Percentiles rank a stretch among this genome's conserved stretches.
Conservation (phyloP, 2,797 vertebrate genomes). For the Gorsachius magnificus region DNA sequence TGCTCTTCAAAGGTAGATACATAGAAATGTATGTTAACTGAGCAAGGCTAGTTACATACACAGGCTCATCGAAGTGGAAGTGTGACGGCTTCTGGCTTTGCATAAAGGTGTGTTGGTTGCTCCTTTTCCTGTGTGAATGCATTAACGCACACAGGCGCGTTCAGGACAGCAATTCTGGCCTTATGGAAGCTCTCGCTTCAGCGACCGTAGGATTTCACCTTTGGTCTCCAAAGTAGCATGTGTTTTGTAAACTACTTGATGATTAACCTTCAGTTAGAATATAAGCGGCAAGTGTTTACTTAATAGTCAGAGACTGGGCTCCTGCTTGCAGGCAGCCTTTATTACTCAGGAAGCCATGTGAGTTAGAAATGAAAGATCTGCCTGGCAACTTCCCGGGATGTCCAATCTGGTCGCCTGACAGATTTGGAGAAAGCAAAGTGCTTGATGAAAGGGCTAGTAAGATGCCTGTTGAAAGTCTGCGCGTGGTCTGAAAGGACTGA, state of each 20-base stretch:
- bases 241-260: neutral
- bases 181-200: neutral
- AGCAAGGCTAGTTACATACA: neutral
- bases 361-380: neutral
- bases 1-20: neutral
- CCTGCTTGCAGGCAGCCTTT: neutral
- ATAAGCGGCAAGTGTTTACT: neutral
- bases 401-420: neutral
- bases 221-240: neutral
- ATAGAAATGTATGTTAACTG: neutral
- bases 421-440: neutral
- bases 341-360: neutral
- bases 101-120: neutral
- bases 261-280: neutral
- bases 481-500: neutral
- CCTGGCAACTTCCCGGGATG: neutral
- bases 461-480: neutral
- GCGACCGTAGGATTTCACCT: neutral
- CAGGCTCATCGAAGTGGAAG: neutral
- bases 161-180: neutral
- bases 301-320: neutral
- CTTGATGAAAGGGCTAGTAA: neutral
- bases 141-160: accelerated
- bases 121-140: neutral
- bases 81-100: neutral